Base-by-base conservation (phyloP, 2,113 vertebrate genomes). In the Chamaetylas fuelleborni region DNA sequence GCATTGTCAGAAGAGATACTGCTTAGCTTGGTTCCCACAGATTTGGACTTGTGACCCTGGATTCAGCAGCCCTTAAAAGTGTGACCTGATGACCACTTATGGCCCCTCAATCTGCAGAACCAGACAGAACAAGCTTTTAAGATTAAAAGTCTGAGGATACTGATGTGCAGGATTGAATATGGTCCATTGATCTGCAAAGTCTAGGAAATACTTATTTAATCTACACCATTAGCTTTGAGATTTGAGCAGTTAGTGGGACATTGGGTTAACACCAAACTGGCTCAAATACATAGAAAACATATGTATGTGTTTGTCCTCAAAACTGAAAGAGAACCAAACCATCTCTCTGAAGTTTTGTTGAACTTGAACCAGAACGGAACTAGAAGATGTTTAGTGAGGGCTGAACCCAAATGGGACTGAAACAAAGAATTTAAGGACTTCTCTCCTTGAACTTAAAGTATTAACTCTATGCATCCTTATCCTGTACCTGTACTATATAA, bases 51-150 rank as follows among this genome's bases (percentile, higher is more conserved):
- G 19, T 15, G 42, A 62, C 17, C 9, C 14, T 2, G 1, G 90
- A 69, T 61, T 76, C 36, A 58, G n/a, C 13, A 61, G 42, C 61
- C n/a, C 66, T 77, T 54, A 20, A 3, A 81, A 92, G 54, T 1
- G 7, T 22, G 19, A 54, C 50, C 33, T 66, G 58, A 45, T 1
- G 6, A 72, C 5, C 7, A 40, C 28, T 1, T 1, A n/a, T 7
- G 19, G 70, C 17, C 45, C 14, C 70, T 19, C 45, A 42, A 5
- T 14, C 31, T n/a, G 22, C 57, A 86, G 53, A 69, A 82, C 12
- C 33, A 86, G 20, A 57, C 4, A 56, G 45, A 85, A 51, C 3
- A 64, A 62, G 19, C 14, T 47, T 50, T 78, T 58, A 84, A 36
- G 8, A 62, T 34, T 31, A 23, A 4, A 65, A 57, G 18, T 45